Percentiles rank a stretch among this genome's conserved stretches.
Evolutionary conservation across 1,140 invertebrate species (phyloP).

Genomic region (Coelopa frigida): DNA sequence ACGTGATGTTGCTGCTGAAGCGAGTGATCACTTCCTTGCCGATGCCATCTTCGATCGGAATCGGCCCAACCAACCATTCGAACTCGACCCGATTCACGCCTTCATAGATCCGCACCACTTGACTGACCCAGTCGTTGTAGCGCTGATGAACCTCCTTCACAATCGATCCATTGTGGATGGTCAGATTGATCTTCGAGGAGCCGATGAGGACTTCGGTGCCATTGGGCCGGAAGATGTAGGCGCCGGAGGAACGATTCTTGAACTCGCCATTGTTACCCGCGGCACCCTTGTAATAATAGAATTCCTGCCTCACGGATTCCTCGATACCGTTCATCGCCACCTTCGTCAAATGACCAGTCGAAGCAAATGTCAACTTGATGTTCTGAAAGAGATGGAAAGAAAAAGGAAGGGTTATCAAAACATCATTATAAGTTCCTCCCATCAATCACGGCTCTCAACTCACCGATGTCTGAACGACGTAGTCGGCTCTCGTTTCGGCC

Average conservation of each 20-base stretch:
- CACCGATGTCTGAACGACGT: slow-evolving; percentile 12
- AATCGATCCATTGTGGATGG: slow-evolving; percentile 54
- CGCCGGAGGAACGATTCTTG: slow-evolving; percentile 63
- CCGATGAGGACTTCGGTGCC: slow-evolving; percentile 35
- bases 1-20: slow-evolving; percentile 59
- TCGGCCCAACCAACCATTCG: slow-evolving; percentile 90
- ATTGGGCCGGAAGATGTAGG: slow-evolving; percentile 80
- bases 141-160: slow-evolving; percentile 78
- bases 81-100: slow-evolving; percentile 67
- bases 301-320: slow-evolving; percentile 56
- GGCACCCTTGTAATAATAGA: slow-evolving; percentile 67
- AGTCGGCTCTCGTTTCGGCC: not conserved
- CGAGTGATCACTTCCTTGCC: slow-evolving; percentile 80
- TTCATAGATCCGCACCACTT: slow-evolving; percentile 71
- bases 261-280: slow-evolving; percentile 53
- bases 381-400: slow-evolving; percentile 8
- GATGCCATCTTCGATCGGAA: slow-evolving; percentile 67
- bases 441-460: not conserved
- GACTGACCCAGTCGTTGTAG: slow-evolving; percentile 69
- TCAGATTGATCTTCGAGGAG: slow-evolving; percentile 43
- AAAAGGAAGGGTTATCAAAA: not conserved
- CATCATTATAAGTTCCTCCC: not conserved
- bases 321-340: slow-evolving; percentile 46
- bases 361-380: slow-evolving; percentile 48
- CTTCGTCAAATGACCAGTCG: slow-evolving; percentile 50